Base-by-base conservation (phyloP, 2,113 vertebrate species). In the Rutilus rutilus region DNA sequence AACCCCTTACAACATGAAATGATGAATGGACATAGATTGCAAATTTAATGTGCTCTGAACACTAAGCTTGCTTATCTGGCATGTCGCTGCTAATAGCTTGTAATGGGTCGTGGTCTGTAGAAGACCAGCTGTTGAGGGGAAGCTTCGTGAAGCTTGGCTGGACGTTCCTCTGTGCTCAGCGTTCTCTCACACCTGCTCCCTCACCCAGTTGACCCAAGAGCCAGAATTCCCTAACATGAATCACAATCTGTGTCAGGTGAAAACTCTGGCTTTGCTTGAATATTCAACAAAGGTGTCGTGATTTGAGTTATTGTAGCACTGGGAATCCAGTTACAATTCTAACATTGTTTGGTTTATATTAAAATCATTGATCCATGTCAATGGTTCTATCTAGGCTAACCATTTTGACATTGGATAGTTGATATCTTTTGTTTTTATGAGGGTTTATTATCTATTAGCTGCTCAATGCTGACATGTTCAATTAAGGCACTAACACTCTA, bases 171-270 rank as follows among this genome's bases (percentile, higher is more conserved):
- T 64, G 23, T 27, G 42, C 59, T 80, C 59, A 27, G 36, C 15
- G 1, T 64, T 80, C 59, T 19, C 78, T 64, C n/a, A 45, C 33
- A 59, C 54, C 54, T 59, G 30, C 76, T 36, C 52, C 33, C 77
- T 79, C 33, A 1, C 30, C 33, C 54, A 7, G 12, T 36, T 79
- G 76, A 33, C 21, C 21, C 33, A 75, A 47, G 73, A 75, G 73
- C 73, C 73, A 75, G 73, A 75, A 47, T 75, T 75, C n/a, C 69
- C 73, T 47, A 50, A 50, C 42, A 75, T 47, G 23, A 75, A 75
- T 75, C 42, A 75, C 42, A 25, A 75, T 50, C 42, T 75, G 42
- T n/a, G 23, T 75, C 71, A 75, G 60, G n/a, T 75, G 71, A 75
- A 27, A 45, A 17, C 6, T 75, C 39, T n/a, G 42, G 71, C 71